Percentiles rank a stretch among this genome's conserved stretches.
phyloP scores from a whole-genome alignment of 2,797 vertebrate genomes.

The Etheostoma perlongum region DNA sequence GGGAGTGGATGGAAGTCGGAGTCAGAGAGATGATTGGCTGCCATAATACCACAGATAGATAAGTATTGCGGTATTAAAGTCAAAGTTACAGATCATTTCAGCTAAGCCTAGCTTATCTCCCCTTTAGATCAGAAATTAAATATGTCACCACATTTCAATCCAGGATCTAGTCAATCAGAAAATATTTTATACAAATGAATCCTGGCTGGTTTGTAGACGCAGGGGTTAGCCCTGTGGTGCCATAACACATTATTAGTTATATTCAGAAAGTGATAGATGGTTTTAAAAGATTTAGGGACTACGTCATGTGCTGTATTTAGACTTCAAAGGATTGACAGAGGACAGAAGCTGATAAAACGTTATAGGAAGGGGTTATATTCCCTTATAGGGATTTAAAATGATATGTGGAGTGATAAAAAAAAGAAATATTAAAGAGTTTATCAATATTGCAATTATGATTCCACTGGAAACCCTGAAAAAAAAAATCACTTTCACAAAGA shows the following conservation, averaged over 20 bases:
- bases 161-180: conserved; percentile 73
- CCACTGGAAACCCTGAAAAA: conserved; percentile 19
- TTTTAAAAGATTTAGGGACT: conserved; percentile 72
- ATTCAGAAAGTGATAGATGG: conserved; percentile 59
- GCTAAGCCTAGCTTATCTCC: conserved; percentile 75
- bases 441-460: conserved; percentile 33
- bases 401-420: conserved; percentile 25
- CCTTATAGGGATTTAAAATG: conserved; percentile 25
- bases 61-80: conserved; percentile 74
- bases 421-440: conserved; percentile 34
- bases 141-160: conserved; percentile 76
- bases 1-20: conserved; percentile 19
- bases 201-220: conserved; percentile 32
- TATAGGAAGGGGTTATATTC: conserved; percentile 19
- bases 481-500: conserved; percentile 32
- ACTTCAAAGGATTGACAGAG: conserved; percentile 61
- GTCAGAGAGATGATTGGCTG: conserved; percentile 62
- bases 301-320: conserved; percentile 57
- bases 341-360: conserved; percentile 55
- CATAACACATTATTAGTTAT: conserved; percentile 67
- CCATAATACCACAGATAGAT: conserved; percentile 65
- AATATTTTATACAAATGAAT: conserved; percentile 73
- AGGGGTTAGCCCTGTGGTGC: conserved; percentile 40
- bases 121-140: conserved; percentile 75
- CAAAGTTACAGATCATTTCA: conserved; percentile 78